These are phyloP conservation scores for Atrichornis clamosus DNA, from an alignment of 2,113 vertebrate genomes.

Conservation along the genomic window DNA sequence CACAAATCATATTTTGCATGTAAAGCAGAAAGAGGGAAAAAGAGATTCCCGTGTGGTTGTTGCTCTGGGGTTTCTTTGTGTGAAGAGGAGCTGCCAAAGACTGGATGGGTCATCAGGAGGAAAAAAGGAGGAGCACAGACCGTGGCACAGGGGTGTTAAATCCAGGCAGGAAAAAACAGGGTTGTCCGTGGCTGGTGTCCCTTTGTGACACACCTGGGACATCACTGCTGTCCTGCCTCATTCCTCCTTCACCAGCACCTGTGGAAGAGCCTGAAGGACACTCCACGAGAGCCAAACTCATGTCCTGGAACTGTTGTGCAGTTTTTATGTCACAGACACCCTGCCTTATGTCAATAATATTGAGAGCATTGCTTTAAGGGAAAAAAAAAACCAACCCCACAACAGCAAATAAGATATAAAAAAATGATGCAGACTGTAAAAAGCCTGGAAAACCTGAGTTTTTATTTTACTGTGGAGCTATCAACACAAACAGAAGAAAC, in stretches of 20 bases:
- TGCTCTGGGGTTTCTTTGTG: neutral
- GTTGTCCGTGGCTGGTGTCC: neutral
- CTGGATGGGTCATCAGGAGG: neutral
- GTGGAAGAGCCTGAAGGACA: rapidly evolving
- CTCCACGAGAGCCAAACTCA: rapidly evolving
- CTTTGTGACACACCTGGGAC: neutral
- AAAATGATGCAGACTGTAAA: neutral
- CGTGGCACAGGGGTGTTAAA: neutral
- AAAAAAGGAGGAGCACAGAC: neutral
- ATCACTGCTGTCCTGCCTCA: neutral
- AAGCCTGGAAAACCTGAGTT: neutral
- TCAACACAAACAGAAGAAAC: neutral
- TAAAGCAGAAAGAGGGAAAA: neutral
- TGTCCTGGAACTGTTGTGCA: neutral
- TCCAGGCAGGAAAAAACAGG: neutral
- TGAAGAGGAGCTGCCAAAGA: neutral
- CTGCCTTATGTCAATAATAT: neutral
- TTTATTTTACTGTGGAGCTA: neutral
- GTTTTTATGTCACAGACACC: neutral
- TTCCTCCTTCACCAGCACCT: neutral
- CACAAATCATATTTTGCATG: neutral
- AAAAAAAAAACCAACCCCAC: neutral
- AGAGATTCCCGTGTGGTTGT: neutral
- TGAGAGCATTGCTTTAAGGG: neutral
- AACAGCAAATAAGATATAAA: neutral